Evolutionary conservation across 2,797 vertebrate genomes (phyloP).

Genomic region (Hypotaenidia philippensis): DNA sequence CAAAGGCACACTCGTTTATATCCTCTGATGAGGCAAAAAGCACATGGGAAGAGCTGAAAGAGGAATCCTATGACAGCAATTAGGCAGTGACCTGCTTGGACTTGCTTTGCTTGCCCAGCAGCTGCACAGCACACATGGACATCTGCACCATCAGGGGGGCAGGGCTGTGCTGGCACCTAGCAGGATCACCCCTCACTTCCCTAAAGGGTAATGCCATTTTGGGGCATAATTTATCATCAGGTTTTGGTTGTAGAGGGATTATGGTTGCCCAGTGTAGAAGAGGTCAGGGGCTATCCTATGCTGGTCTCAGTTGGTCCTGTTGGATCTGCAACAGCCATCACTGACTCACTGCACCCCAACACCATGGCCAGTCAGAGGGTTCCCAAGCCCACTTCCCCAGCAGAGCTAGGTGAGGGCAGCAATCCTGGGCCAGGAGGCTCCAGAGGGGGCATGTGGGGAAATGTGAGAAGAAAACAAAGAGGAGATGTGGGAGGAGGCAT

Average conservation of each 20-base stretch:
- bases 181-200: not conserved
- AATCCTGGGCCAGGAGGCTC: not conserved
- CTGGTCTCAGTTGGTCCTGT: accelerated
- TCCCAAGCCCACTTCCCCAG: not conserved
- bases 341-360: not conserved
- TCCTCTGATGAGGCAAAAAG: not conserved
- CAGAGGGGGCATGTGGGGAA: not conserved
- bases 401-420: not conserved
- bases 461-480: not conserved
- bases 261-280: not conserved
- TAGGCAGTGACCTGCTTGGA: not conserved
- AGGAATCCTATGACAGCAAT: not conserved
- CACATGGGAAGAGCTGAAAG: not conserved
- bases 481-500: accelerated
- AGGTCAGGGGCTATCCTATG: not conserved
- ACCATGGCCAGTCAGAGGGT: not conserved
- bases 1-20: not conserved
- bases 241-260: not conserved
- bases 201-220: not conserved
- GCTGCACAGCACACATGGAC: not conserved
- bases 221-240: not conserved
- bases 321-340: not conserved
- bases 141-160: not conserved
- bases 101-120: not conserved
- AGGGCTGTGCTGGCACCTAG: not conserved